Percentiles rank a stretch among this genome's conserved stretches.
phyloP scores from a whole-genome alignment of 2,888 invertebrate genomes.

The Hoplodrina blanda region DNA sequence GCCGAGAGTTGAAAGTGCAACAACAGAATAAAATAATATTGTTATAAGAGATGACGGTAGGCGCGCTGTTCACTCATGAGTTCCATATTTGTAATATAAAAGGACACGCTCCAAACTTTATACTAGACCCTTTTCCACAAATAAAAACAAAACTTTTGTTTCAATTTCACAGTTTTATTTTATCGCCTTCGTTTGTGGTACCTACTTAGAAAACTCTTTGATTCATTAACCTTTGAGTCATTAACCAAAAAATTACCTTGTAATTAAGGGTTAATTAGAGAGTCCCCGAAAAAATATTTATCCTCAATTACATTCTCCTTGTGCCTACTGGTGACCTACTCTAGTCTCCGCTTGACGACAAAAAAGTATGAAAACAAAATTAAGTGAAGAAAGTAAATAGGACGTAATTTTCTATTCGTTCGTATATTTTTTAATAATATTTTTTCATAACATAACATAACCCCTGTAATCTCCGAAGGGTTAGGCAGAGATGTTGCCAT shows the following conservation, averaged over 20 bases:
- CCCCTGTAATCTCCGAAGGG: too few relatives aligned
- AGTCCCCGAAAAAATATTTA: slow-evolving; percentile 37
- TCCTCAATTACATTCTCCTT: slow-evolving; percentile 30
- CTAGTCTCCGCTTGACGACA: not conserved
- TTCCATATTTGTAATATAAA: not conserved
- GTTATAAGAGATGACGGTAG: too few relatives aligned
- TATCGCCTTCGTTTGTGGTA: slow-evolving; percentile 14
- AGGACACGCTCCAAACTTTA: not conserved
- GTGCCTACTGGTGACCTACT: slow-evolving; percentile 1
- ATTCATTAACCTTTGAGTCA: slow-evolving; percentile 22
- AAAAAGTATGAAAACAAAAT: slow-evolving; percentile 24
- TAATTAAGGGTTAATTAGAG: slow-evolving; percentile 41
- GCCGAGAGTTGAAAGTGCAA: too few relatives aligned
- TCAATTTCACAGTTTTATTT: slow-evolving; percentile 15
- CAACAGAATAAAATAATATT: too few relatives aligned
- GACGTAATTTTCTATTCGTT: slow-evolving; percentile 16
- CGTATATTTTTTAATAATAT: not conserved
- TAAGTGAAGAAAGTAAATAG: not conserved
- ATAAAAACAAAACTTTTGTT: slow-evolving; percentile 8
- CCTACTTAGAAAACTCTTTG: slow-evolving; percentile 26
- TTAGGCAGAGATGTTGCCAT: too few relatives aligned
- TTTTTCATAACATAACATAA: too few relatives aligned
- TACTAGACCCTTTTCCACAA: not conserved
- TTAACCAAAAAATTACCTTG: slow-evolving; percentile 32
- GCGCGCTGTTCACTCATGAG: not conserved